Evolutionary conservation across 1,140 invertebrate genomes (phyloP).

Genomic region (Drosophila pallidifrons): DNA sequence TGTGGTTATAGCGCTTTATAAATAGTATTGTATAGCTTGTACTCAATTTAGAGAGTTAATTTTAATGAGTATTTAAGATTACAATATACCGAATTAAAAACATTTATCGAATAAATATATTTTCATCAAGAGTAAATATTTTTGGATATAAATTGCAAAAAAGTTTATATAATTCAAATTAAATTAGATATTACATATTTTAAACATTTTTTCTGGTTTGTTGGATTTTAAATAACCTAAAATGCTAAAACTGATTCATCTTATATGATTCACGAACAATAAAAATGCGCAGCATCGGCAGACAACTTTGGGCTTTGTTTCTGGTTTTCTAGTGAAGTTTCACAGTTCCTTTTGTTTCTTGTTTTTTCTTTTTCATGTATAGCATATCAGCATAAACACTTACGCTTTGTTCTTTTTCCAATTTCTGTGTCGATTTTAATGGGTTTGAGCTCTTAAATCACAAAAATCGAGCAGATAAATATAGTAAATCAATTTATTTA

Average conservation of each 20-base stretch:
- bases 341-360: background rate
- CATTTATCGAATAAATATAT: too few species aligned
- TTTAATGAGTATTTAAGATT: too few species aligned
- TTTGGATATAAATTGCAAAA: too few species aligned
- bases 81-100: too few species aligned
- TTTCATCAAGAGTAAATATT: too few species aligned
- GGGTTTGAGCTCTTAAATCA: slow-evolving; percentile 10
- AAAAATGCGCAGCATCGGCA: slow-evolving; percentile 10
- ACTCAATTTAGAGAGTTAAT: too few species aligned
- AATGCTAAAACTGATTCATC: slow-evolving; percentile 3
- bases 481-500: slow-evolving; percentile 8
- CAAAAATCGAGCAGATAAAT: slow-evolving; percentile 4
- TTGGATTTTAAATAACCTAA: background rate
- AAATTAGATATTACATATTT: too few species aligned
- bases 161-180: too few species aligned
- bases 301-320: slow-evolving; percentile 6
- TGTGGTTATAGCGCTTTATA: too few species aligned
- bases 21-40: too few species aligned
- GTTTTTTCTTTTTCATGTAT: background rate
- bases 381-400: slow-evolving; percentile 13
- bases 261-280: background rate
- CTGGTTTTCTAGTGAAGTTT: slow-evolving; percentile 16
- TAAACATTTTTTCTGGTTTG: background rate
- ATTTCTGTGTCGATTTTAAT: slow-evolving; percentile 6
- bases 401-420: slow-evolving; percentile 11